Evolutionary conservation across 30 jellyfish, hydroid and myxozoan genomes (phyloP).

Genomic region (Calvadosia cruxmelitensis): DNA sequence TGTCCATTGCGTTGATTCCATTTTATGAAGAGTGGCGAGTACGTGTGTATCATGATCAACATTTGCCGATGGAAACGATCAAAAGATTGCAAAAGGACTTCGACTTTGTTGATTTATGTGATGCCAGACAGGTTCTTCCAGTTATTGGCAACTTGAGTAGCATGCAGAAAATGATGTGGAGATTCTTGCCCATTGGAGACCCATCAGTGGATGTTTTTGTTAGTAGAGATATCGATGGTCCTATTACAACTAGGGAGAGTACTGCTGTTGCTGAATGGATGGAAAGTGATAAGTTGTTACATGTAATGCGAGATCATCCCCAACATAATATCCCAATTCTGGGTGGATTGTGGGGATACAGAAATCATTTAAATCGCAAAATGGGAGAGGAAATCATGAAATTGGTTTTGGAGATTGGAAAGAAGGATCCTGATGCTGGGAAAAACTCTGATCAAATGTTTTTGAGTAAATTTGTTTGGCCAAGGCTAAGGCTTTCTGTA

Average conservation of each 20-base stretch:
- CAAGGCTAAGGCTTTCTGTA: neutral
- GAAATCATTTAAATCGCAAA: neutral
- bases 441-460: neutral
- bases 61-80: neutral
- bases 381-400: neutral
- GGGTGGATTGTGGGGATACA: slow-evolving; percentile 1
- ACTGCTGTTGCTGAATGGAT: slow-evolving; percentile 2
- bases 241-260: neutral
- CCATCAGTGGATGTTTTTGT: neutral
- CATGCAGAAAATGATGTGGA: neutral
- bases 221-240: neutral
- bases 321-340: neutral
- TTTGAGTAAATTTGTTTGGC: neutral
- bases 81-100: neutral
- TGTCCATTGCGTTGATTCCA: too few species aligned
- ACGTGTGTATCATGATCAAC: slow-evolving; percentile 1
- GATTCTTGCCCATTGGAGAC: neutral
- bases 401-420: neutral
- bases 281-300: neutral
- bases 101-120: neutral
- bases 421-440: neutral
- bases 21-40: neutral
- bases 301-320: slow-evolving; percentile 4
- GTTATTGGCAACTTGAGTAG: neutral
- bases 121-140: neutral